These are phyloP conservation scores for Charina bottae DNA, from an alignment of 2,113 vertebrate species.

Conservation along the genomic window DNA sequence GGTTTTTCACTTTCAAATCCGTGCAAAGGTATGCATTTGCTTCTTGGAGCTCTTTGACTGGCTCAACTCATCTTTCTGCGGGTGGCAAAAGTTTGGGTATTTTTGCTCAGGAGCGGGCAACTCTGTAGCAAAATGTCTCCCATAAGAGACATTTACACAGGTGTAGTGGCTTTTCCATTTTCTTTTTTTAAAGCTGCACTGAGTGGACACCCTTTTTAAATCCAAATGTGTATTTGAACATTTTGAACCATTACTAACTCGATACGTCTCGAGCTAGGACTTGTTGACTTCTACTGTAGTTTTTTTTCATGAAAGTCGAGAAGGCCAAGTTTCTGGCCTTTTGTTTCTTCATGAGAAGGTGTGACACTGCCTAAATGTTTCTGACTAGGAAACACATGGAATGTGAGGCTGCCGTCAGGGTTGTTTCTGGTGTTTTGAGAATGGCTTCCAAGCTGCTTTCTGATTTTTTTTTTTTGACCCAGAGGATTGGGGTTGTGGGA, in stretches of 20 bases:
- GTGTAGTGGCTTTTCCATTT: neutral
- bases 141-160: conserved; percentile 69
- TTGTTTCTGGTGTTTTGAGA: conserved; percentile 98
- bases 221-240: conserved; percentile 78
- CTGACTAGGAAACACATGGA: conserved; percentile 96
- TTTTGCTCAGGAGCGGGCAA: conserved; percentile 76
- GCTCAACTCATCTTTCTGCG: conserved; percentile 46
- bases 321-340: conserved; percentile 81
- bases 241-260: conserved; percentile 84
- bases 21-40: conserved; percentile 66
- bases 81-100: conserved; percentile 66
- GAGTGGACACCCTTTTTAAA: conserved; percentile 76
- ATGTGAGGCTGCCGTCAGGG: conserved; percentile 96
- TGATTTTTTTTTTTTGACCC: conserved; percentile 35
- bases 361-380: conserved; percentile 99
- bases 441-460: conserved; percentile 87
- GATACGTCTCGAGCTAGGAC: conserved; percentile 80
- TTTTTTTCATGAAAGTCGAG: conserved; percentile 95
- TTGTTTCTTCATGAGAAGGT: conserved; percentile 98
- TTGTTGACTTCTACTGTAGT: conserved; percentile 83
- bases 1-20: conserved; percentile 54
- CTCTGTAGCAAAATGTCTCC: conserved; percentile 82
- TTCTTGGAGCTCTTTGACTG: conserved; percentile 54
- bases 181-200: conserved; percentile 78
- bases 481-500: neutral